A percentile compares a stretch with the other conserved stretches of the same genome.
Conservation (phyloP, 64 coral and sea anemone genomes). For the Actinia tenebrosa region DNA sequence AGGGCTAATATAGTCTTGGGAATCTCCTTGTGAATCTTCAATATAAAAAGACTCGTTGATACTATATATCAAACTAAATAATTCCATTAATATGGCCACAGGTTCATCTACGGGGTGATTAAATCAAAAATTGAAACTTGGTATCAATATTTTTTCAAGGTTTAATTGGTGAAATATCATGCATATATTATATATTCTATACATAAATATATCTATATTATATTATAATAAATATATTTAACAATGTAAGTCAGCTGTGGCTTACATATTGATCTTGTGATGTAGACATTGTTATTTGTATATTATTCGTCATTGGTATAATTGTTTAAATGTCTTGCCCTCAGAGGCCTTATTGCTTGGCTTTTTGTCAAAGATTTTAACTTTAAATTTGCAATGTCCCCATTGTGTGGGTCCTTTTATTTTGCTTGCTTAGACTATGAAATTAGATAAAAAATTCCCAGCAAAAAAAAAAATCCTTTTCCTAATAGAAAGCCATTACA, state of each 20-base stretch:
- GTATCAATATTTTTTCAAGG: not conserved
- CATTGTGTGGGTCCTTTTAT: no score
- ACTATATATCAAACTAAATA: not conserved
- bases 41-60: not conserved
- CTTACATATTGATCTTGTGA: not conserved
- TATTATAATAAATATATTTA: not conserved
- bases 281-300: not conserved
- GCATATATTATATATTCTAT: not conserved
- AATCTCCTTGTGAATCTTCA: not conserved
- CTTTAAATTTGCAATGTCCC: no score
- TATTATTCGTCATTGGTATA: no score
- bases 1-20: no score
- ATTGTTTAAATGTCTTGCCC: no score
- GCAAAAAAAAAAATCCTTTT: not conserved
- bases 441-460: no score
- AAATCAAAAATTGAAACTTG: not conserved
- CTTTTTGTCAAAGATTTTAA: no score
- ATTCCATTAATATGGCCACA: conserved; percentile 16
- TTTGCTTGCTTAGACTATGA: no score
- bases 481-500: not conserved
- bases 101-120: conserved; percentile 20
- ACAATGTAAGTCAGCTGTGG: not conserved
- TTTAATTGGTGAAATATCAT: not conserved
- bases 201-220: not conserved
- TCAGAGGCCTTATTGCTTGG: no score